phyloP scores from a whole-genome alignment of 2,888 invertebrate species.

The Choreutis nemorana region DNA sequence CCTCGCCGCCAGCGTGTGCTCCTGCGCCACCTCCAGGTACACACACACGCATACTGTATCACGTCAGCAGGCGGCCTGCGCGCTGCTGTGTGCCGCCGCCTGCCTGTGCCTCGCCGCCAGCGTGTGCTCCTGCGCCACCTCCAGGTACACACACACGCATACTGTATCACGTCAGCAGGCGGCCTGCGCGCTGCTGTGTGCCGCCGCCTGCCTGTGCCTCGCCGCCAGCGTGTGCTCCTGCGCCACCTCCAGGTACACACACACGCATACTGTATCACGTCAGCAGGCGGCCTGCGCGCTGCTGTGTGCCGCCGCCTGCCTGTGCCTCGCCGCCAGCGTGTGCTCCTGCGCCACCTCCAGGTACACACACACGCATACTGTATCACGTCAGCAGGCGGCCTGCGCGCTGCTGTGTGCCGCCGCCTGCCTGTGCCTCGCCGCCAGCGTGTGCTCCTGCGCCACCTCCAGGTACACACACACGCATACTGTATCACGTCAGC shows the following conservation, averaged over 20 bases:
- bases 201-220: slow-evolving; percentile 36
- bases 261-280: too few species aligned
- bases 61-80: slow-evolving; percentile 43
- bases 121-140: slow-evolving; percentile 36
- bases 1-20: slow-evolving; percentile 43
- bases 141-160: too few species aligned
- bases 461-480: too few species aligned
- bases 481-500: too few species aligned
- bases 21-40: slow-evolving; percentile 31
- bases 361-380: too few species aligned
- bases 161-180: too few species aligned
- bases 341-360: slow-evolving; percentile 36
- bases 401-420: slow-evolving; percentile 43
- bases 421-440: slow-evolving; percentile 40
- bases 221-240: slow-evolving; percentile 47
- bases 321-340: slow-evolving; percentile 37
- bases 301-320: slow-evolving; percentile 43
- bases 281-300: slow-evolving; percentile 41
- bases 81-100: slow-evolving; percentile 40
- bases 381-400: too few species aligned
- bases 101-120: slow-evolving; percentile 38
- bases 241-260: slow-evolving; percentile 23
- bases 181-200: slow-evolving; percentile 42
- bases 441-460: slow-evolving; percentile 41
- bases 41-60: too few species aligned